Base-by-base conservation (phyloP, 2,113 vertebrate genomes). In the Romanogobio albipinnatus region DNA sequence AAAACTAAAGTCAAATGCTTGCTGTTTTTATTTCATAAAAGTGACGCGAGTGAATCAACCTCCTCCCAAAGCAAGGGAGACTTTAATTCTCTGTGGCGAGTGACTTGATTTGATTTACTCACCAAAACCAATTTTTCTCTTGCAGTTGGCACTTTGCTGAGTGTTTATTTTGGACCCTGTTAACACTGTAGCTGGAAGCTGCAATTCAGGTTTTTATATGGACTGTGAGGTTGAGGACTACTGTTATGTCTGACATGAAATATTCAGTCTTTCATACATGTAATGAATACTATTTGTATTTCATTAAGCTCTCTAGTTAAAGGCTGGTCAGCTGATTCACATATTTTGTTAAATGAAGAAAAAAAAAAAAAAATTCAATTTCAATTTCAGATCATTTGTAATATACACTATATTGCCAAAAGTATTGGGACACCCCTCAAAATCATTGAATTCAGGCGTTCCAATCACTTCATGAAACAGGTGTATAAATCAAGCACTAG, bases 101-200 rank as follows among this genome's bases (percentile, higher is more conserved):
- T 33, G 14, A 33, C 62, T 66, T 66, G 3, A 70, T 68, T 39
- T 70, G 66, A 70, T 71, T 71, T 43, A 71, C 68, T 71, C 17
- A 43, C 14, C 64, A 66, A 66, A 66, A 36, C 26, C 64, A 0
- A 33, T 36, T 36, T 66, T 66, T 33, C 14, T 13, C 26, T 33
- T 39, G 33, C 33, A 70, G 33, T 22, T 19, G 33, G 33, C 66
- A 70, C 17, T 70, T 36, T 70, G 36, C 66, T 1, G 9, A 70
- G 66, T 22, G 33, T 70, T 70, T 1, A 19, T 70, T 22, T 70
- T 70, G 33, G 17, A 70, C 66, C 8, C 66, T 70, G 33, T 36
- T 68, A 36, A 68, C 8, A 36, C 7, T 29, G 11, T 29, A 2
- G 61, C n/a, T 66, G 29, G 6, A 29, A 68, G 15, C 64, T 39